phyloP scores from a whole-genome alignment of 1,140 invertebrate genomes.

The Caerostris darwini region DNA sequence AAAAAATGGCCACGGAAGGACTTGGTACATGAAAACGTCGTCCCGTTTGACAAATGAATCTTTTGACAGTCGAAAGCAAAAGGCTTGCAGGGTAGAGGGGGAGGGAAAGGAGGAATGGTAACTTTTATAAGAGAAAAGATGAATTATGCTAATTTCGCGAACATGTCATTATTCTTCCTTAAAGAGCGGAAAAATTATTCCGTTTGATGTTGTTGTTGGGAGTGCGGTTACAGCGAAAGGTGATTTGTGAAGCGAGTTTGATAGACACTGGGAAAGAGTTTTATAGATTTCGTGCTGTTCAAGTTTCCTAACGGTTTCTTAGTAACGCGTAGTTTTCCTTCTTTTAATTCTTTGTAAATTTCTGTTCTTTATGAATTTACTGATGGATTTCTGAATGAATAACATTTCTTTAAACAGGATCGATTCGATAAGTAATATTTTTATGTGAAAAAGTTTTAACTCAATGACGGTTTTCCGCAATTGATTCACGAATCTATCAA shows the following conservation, averaged over 20 bases:
- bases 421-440: too few species aligned
- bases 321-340: too few species aligned
- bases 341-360: too few species aligned
- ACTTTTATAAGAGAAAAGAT: slow-evolving; percentile 19
- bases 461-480: too few species aligned
- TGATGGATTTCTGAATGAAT: too few species aligned
- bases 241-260: slow-evolving; percentile 12
- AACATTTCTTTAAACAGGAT: too few species aligned
- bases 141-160: slow-evolving; percentile 67
- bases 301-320: too few species aligned
- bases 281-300: too few species aligned
- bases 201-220: slow-evolving; percentile 42
- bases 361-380: too few species aligned
- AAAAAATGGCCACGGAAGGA: not conserved
- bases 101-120: not conserved
- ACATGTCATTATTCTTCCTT: slow-evolving; percentile 62
- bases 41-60: slow-evolving; percentile 66
- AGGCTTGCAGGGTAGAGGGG: not conserved
- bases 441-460: too few species aligned
- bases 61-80: slow-evolving; percentile 64
- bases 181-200: slow-evolving; percentile 26
- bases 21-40: slow-evolving; percentile 53
- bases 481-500: too few species aligned
- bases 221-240: slow-evolving; percentile 1
- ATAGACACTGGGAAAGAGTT: not conserved